Conservation (phyloP, 2,113 vertebrate genomes). For the Notarius quadriscutis region DNA sequence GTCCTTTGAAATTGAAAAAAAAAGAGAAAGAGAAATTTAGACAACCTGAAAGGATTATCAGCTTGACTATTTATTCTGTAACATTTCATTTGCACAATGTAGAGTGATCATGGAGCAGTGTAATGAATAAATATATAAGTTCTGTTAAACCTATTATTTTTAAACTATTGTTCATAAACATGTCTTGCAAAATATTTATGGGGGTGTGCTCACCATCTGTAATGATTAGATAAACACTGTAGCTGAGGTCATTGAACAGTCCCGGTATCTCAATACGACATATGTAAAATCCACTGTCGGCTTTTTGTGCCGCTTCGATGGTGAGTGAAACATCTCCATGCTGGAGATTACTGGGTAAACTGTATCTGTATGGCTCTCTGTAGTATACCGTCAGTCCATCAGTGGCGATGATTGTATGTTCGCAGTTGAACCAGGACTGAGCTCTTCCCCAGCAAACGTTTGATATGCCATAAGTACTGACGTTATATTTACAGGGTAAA, state of each 20-base stretch:
- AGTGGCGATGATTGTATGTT: slow-evolving; percentile 29
- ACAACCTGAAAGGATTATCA: background rate
- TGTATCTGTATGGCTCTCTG: slow-evolving; percentile 47
- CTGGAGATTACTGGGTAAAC: slow-evolving; percentile 13
- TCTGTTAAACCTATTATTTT: background rate
- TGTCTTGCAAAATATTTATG: background rate
- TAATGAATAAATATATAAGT: background rate
- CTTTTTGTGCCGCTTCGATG: slow-evolving; percentile 42
- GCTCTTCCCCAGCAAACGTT: slow-evolving; percentile 55
- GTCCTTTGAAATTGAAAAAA: slow-evolving; percentile 17
- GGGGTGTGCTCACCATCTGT: slow-evolving; percentile 45
- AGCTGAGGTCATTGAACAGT: slow-evolving; percentile 66
- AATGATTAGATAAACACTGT: slow-evolving; percentile 62
- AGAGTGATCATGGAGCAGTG: background rate
- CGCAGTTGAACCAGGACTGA: slow-evolving; percentile 42
- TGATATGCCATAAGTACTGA: slow-evolving; percentile 1
- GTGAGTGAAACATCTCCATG: slow-evolving; percentile 57
- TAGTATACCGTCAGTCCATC: slow-evolving; percentile 35
- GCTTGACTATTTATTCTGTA: background rate
- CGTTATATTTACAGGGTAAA: slow-evolving; percentile 55
- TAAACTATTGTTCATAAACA: background rate
- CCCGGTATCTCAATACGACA: slow-evolving; percentile 69
- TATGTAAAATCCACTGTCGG: slow-evolving; percentile 67
- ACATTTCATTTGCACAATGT: background rate
- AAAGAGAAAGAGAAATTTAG: background rate